Percentiles rank a stretch among this genome's conserved stretches.
phyloP scores from a whole-genome alignment of 1,140 invertebrate genomes.

The Melanaphis sacchari region DNA sequence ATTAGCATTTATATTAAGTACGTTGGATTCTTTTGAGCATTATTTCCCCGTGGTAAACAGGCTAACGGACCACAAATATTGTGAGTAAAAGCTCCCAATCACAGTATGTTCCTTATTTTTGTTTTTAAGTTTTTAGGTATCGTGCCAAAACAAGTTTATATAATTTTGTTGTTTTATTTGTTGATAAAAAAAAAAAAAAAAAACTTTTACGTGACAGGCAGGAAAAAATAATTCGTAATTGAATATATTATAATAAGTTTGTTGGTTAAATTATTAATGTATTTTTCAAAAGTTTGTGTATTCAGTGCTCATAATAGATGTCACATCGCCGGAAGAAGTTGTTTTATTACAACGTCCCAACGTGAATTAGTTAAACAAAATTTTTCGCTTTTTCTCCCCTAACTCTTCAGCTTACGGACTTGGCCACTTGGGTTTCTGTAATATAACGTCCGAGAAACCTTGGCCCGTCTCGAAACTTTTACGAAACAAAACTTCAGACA shows the following conservation, averaged over 20 bases:
- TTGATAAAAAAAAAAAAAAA: not conserved
- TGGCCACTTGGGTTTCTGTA: constrained; percentile 49
- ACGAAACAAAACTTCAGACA: constrained; percentile 40
- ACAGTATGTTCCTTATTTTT: not conserved
- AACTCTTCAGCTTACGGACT: not conserved
- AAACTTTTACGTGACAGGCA: constrained; percentile 44
- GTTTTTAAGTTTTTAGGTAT: constrained; percentile 29
- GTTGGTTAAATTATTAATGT: constrained; percentile 51
- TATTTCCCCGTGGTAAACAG: constrained; percentile 29
- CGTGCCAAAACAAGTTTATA: constrained; percentile 44
- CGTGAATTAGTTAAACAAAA: constrained; percentile 51
- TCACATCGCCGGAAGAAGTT: constrained; percentile 52
- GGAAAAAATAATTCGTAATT: constrained; percentile 51
- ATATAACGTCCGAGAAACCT: constrained; percentile 47
- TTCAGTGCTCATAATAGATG: constrained; percentile 51
- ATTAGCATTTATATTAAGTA: constrained; percentile 50
- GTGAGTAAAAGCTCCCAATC: not conserved
- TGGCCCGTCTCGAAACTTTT: constrained; percentile 44
- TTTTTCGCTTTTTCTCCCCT: constrained; percentile 22
- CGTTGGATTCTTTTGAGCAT: constrained; percentile 2
- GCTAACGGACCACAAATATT: not conserved
- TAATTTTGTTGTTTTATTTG: constrained; percentile 45
- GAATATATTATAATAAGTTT: constrained; percentile 56
- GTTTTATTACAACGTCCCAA: constrained; percentile 41
- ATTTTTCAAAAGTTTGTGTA: constrained; percentile 50